A percentile compares a stretch with the other conserved stretches of the same genome.
Conservation (phyloP, 2,888 invertebrate genomes). For the Cosmorhoe ocellata region DNA sequence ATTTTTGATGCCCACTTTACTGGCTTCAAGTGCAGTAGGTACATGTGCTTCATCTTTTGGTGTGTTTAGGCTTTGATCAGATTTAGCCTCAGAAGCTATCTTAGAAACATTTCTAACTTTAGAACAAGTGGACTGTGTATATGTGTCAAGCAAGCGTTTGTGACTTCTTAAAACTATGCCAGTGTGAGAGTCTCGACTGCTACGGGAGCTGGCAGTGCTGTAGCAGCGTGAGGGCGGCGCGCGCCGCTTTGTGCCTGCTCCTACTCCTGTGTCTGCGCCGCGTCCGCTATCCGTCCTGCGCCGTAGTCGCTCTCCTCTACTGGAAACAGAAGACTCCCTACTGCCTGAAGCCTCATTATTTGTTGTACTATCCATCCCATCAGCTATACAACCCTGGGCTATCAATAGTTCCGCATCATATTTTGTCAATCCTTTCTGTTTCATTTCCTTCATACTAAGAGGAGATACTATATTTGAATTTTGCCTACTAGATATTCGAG, state of each 20-base stretch:
- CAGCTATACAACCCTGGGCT: conserved; percentile 90
- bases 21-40: conserved; percentile 49
- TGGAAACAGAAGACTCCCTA: conserved; percentile 72
- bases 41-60: conserved; percentile 61
- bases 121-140: conserved; percentile 51
- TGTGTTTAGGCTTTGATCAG: conserved; percentile 54
- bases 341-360: conserved; percentile 66
- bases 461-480: conserved; percentile 83
- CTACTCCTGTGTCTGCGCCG: conserved; percentile 26
- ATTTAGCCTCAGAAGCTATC: conserved; percentile 53
- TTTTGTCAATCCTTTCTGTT: conserved; percentile 92
- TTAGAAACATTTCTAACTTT: conserved; percentile 60
- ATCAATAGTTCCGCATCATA: conserved; percentile 94
- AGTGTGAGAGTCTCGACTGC: conserved; percentile 71
- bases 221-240: conserved; percentile 68
- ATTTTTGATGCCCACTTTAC: conserved; percentile 47
- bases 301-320: conserved; percentile 65
- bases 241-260: conserved; percentile 49
- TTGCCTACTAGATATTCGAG: conserved; percentile 67
- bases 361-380: conserved; percentile 78
- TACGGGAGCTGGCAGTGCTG: conserved; percentile 76
- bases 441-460: conserved; percentile 92
- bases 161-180: conserved; percentile 85
- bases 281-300: conserved; percentile 63
- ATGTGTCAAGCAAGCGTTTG: conserved; percentile 76